Conservation (phyloP, 2,797 vertebrate species). For the Pterois miles region DNA sequence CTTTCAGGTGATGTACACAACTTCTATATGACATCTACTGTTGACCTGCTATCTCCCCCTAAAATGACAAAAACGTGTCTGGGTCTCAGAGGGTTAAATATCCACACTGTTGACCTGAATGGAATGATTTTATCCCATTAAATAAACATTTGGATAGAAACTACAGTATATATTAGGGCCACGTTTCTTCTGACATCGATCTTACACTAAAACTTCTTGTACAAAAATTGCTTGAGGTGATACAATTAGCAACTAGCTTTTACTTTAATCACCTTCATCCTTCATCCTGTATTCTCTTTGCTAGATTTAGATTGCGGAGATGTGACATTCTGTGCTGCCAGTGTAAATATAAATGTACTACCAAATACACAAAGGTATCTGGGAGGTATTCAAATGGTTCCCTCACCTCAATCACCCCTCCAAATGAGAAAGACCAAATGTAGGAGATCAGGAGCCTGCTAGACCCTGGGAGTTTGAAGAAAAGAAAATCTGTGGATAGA, state of each 20-base stretch:
- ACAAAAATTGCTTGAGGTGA: background rate
- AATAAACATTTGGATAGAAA: background rate
- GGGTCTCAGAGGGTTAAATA: background rate
- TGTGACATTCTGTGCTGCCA: background rate
- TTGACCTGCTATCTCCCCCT: too few relatives aligned
- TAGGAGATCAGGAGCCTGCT: slow-evolving; percentile 20
- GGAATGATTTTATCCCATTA: background rate
- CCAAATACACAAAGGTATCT: background rate
- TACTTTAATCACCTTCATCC: background rate
- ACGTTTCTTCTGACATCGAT: background rate
- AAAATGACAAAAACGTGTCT: too few relatives aligned
- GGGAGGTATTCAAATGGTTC: background rate
- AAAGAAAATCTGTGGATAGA: slow-evolving; percentile 22
- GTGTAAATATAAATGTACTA: background rate
- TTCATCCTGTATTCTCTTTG: background rate
- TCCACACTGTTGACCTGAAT: background rate
- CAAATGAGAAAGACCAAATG: slow-evolving; percentile 34
- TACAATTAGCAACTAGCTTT: background rate
- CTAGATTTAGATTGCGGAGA: background rate
- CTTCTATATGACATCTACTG: too few relatives aligned
- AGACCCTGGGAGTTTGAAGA: background rate
- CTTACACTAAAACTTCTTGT: background rate
- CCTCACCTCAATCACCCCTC: slow-evolving; percentile 53
- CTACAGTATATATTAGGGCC: background rate
- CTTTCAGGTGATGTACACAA: too few relatives aligned